Percentiles rank a stretch among this genome's conserved stretches.
Evolutionary conservation across 2,113 vertebrate genomes (phyloP).

Genomic region (Pseudorhombus dupliciocellatus): DNA sequence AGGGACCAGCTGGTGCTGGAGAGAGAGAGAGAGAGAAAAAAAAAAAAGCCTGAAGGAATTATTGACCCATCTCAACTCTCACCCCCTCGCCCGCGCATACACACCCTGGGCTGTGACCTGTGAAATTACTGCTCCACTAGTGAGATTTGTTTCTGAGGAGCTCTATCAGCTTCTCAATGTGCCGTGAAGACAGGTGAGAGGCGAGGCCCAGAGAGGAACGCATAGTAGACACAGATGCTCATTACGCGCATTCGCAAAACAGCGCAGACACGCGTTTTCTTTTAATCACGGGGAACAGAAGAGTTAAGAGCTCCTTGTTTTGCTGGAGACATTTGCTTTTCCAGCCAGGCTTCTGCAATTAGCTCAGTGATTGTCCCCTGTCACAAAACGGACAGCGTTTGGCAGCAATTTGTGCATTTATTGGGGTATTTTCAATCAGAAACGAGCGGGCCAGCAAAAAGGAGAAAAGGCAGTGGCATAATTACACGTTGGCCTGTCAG

Average conservation of each 20-base stretch:
- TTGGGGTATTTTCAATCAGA: conserved; percentile 32
- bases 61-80: conserved; percentile 75
- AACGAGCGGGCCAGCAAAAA: conserved; percentile 6
- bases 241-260: conserved; percentile 2
- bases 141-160: conserved; percentile 76
- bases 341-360: not conserved
- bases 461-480: conserved; percentile 44
- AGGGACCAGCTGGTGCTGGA: conserved; percentile 74
- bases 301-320: conserved; percentile 1
- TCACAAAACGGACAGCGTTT: conserved; percentile 23
- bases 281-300: conserved; percentile 17
- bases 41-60: conserved; percentile 75
- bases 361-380: conserved; percentile 16
- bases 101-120: conserved; percentile 75
- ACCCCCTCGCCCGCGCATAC: conserved; percentile 54
- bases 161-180: conserved; percentile 76
- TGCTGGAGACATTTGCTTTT: not conserved
- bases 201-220: conserved; percentile 30
- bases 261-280: not conserved
- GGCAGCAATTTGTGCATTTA: conserved; percentile 41
- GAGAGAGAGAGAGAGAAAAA: conserved; percentile 62
- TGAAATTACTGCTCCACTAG: conserved; percentile 77
- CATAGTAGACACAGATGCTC: not conserved
- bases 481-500: conserved; percentile 63
- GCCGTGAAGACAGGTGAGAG: conserved; percentile 70